These are phyloP conservation scores for Bagarius yarrelli DNA, from an alignment of 2,113 vertebrate genomes.

Conservation along the genomic window DNA sequence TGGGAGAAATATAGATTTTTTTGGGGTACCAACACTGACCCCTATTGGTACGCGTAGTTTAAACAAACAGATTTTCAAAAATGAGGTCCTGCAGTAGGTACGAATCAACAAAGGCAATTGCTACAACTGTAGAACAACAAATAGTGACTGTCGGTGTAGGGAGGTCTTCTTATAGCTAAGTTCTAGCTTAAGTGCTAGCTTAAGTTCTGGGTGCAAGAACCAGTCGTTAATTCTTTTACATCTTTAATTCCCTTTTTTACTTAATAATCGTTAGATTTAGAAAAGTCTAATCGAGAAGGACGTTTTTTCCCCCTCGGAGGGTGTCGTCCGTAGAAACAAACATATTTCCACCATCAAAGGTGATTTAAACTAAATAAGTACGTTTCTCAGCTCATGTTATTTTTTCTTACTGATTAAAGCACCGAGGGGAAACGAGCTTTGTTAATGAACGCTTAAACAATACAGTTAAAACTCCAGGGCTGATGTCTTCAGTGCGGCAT, in stretches of 20 bases:
- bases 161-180: background rate
- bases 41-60: too few relatives aligned
- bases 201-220: background rate
- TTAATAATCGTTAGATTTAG: slow-evolving; percentile 25
- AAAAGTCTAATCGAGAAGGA: slow-evolving; percentile 9
- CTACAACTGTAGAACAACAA: slow-evolving; percentile 7
- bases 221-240: slow-evolving; percentile 7
- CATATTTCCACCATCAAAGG: slow-evolving; percentile 11
- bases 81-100: too few relatives aligned
- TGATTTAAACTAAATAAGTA: slow-evolving; percentile 23
- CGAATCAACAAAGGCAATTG: too few relatives aligned
- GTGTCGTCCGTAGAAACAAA: slow-evolving; percentile 3
- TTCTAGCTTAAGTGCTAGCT: background rate
- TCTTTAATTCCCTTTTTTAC: slow-evolving; percentile 34
- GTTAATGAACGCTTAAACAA: slow-evolving; percentile 31
- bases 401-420: slow-evolving; percentile 29
- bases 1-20: too few relatives aligned
- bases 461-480: slow-evolving; percentile 28
- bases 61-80: too few relatives aligned
- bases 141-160: background rate
- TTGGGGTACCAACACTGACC: too few relatives aligned
- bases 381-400: slow-evolving; percentile 4
- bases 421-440: slow-evolving; percentile 24
- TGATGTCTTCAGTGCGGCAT: slow-evolving; percentile 5
- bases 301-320: slow-evolving; percentile 22